Conservation (phyloP, 64 coral and sea anemone genomes). For the Astreopora myriophthalma region DNA sequence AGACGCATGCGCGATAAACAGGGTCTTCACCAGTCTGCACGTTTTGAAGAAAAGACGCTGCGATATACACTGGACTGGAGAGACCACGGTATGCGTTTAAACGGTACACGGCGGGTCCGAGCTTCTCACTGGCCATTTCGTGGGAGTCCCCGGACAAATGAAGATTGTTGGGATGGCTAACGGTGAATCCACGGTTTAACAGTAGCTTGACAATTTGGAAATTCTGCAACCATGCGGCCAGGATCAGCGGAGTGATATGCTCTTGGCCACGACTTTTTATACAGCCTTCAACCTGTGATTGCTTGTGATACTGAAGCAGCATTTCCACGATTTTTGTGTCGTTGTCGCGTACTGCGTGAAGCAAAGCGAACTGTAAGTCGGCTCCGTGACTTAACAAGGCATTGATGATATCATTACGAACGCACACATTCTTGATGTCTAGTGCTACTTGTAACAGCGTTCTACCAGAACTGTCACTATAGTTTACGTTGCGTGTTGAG, state of each 20-base stretch:
- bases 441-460: background rate
- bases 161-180: background rate
- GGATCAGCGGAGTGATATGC: background rate
- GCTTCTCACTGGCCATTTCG: background rate
- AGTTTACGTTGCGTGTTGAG: background rate
- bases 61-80: slow-evolving; percentile 15
- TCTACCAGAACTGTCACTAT: background rate
- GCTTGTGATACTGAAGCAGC: background rate
- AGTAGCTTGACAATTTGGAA: slow-evolving; percentile 10
- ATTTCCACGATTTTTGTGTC: background rate
- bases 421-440: background rate
- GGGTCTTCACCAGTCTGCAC: background rate
- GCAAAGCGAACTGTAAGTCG: background rate
- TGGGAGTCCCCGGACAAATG: background rate
- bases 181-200: background rate
- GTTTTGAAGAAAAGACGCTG: slow-evolving; percentile 29
- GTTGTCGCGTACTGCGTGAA: background rate
- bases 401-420: background rate
- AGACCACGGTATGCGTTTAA: slow-evolving; percentile 5
- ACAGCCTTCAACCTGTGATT: background rate
- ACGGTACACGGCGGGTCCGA: background rate
- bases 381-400: background rate
- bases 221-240: slow-evolving; percentile 34
- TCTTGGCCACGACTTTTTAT: background rate
- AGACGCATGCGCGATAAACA: background rate